Conservation (phyloP, 64 coral and sea anemone species). For the Anthopleura sola region DNA sequence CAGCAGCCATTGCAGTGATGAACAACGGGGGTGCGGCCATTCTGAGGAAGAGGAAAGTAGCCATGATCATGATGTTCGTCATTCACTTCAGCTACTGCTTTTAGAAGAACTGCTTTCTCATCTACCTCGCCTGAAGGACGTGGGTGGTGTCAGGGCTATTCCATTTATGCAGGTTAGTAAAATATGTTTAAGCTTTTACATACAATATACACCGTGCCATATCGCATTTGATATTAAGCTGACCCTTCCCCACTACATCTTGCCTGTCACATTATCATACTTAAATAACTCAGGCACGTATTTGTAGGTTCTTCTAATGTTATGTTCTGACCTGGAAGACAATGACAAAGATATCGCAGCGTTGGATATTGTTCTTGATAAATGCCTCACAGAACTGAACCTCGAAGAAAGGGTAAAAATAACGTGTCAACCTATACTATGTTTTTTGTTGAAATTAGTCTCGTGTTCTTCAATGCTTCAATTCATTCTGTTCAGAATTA, state of each 20-base stretch:
- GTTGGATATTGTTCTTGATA: constrained; percentile 62
- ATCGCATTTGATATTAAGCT: too few relatives aligned
- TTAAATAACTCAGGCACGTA: not conserved
- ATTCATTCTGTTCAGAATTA: constrained; percentile 13
- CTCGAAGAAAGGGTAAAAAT: constrained; percentile 68
- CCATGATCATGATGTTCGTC: constrained; percentile 60
- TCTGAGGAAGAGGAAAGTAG: constrained; percentile 18
- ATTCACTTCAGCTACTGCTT: constrained; percentile 70
- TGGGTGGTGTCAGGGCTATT: constrained; percentile 87
- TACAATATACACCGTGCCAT: too few relatives aligned
- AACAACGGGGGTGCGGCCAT: constrained; percentile 7
- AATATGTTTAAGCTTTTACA: too few relatives aligned
- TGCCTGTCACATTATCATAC: not conserved
- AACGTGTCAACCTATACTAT: not conserved
- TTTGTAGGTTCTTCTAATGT: constrained; percentile 81
- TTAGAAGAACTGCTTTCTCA: constrained; percentile 77
- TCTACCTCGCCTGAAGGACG: constrained; percentile 65
- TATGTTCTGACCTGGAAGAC: constrained; percentile 91
- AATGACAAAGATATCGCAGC: constrained; percentile 76
- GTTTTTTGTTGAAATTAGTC: too few relatives aligned
- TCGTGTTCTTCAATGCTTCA: not conserved
- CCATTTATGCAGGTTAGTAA: constrained; percentile 92
- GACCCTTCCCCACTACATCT: not conserved
- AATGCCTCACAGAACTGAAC: constrained; percentile 74
- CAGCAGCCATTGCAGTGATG: constrained; percentile 43